Conservation (phyloP, 2,888 invertebrate species). For the Drosophila birchii region DNA sequence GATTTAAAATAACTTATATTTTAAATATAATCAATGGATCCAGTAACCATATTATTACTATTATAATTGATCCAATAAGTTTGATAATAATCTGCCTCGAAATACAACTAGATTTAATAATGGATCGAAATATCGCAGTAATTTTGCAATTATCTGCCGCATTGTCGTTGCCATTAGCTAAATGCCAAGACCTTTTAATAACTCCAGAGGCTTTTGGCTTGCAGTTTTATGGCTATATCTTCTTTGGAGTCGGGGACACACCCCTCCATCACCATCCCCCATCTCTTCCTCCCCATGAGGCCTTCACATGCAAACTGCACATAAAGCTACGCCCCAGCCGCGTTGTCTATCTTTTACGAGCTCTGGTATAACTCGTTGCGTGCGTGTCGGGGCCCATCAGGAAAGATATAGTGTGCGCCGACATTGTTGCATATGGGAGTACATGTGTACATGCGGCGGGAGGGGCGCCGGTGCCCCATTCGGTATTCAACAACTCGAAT, state of each 20-base stretch:
- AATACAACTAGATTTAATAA: not conserved
- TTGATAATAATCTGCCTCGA: too few species aligned
- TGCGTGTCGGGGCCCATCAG: slow-evolving; percentile 44
- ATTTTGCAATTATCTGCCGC: slow-evolving; percentile 24
- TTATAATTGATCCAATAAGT: not conserved
- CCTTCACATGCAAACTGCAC: slow-evolving; percentile 75
- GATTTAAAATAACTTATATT: not conserved
- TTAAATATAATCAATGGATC: not conserved
- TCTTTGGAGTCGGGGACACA: slow-evolving; percentile 7
- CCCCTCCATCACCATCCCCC: slow-evolving; percentile 14
- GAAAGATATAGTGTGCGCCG: slow-evolving; percentile 27
- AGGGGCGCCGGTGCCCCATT: slow-evolving; percentile 13
- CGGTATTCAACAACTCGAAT: slow-evolving; percentile 49
- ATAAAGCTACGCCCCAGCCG: slow-evolving; percentile 54
- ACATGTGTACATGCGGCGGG: slow-evolving; percentile 22
- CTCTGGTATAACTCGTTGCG: slow-evolving; percentile 16
- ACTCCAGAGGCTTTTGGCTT: slow-evolving; percentile 5
- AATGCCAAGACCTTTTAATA: slow-evolving; percentile 40
- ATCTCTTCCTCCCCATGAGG: slow-evolving; percentile 21
- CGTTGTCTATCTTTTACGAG: slow-evolving; percentile 35
- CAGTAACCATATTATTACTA: not conserved
- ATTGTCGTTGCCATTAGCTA: slow-evolving; percentile 27
- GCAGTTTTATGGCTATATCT: slow-evolving; percentile 37
- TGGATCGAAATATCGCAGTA: not conserved
- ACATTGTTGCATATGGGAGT: slow-evolving; percentile 40